A percentile compares a stretch with the other conserved stretches of the same genome.
Evolutionary conservation across 2,113 vertebrate genomes (phyloP).

Genomic region (Neomonachus schauinslandi): DNA sequence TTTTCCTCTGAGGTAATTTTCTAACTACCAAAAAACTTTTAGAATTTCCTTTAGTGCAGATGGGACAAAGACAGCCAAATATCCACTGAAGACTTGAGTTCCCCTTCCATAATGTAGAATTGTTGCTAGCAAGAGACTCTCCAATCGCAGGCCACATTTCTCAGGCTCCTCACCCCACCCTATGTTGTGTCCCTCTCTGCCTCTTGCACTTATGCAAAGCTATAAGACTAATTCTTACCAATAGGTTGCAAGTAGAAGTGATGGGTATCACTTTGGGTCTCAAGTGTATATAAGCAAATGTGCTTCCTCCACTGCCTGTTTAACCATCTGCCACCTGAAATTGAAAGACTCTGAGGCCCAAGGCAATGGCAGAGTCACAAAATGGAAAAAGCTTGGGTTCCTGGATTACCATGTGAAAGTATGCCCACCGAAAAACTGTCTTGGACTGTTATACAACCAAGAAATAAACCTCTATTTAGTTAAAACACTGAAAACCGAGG

Average conservation of each 20-base stretch:
- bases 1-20: neutral
- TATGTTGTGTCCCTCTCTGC: neutral
- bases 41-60: constrained; percentile 1
- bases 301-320: neutral
- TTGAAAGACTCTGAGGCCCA: neutral
- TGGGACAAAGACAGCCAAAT: neutral
- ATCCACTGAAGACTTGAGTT: neutral
- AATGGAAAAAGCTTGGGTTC: neutral
- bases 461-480: neutral
- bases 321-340: neutral
- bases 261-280: neutral
- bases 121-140: neutral
- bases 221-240: neutral
- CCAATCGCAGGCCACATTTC: neutral
- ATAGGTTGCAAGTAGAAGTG: neutral
- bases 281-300: neutral
- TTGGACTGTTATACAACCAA: neutral
- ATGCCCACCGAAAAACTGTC: neutral
- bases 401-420: neutral
- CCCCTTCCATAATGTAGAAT: neutral
- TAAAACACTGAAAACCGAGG: neutral
- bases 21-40: neutral
- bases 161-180: neutral
- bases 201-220: neutral
- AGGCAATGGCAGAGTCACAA: neutral